Percentiles rank a stretch among this genome's conserved stretches.
These are phyloP conservation scores for Eclectus roratus DNA, from an alignment of 2,113 vertebrate genomes.

Conservation along the genomic window DNA sequence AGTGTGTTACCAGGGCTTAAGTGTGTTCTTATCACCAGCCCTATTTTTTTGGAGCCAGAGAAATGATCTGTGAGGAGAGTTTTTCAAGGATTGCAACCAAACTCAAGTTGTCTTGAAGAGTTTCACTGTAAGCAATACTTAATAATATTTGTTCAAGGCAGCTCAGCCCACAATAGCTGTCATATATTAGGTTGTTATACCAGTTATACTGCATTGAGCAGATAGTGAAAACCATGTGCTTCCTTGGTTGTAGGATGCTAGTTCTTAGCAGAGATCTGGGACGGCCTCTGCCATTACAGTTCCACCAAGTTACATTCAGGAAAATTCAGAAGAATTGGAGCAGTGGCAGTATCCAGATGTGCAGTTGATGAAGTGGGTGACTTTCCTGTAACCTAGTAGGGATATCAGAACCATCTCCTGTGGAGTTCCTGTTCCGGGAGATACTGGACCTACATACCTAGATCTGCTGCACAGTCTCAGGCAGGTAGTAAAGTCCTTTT, in stretches of 20 bases:
- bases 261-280: background rate
- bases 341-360: background rate
- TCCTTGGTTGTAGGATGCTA: background rate
- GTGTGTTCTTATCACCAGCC: background rate
- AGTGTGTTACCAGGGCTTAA: background rate
- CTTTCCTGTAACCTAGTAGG: background rate
- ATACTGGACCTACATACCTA: background rate
- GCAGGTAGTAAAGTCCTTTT: background rate
- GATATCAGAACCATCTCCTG: background rate
- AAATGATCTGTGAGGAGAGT: background rate
- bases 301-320: background rate
- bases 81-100: background rate
- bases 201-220: background rate
- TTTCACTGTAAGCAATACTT: background rate
- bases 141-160: background rate
- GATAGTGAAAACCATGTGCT: background rate
- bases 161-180: background rate
- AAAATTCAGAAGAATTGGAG: background rate
- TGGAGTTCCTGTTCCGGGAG: background rate
- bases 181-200: accelerated
- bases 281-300: background rate
- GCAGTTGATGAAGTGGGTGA: background rate
- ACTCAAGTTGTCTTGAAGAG: background rate
- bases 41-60: background rate
- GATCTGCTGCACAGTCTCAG: background rate